Base-by-base conservation (phyloP, 2,797 vertebrate species). In the Chelmon rostratus region DNA sequence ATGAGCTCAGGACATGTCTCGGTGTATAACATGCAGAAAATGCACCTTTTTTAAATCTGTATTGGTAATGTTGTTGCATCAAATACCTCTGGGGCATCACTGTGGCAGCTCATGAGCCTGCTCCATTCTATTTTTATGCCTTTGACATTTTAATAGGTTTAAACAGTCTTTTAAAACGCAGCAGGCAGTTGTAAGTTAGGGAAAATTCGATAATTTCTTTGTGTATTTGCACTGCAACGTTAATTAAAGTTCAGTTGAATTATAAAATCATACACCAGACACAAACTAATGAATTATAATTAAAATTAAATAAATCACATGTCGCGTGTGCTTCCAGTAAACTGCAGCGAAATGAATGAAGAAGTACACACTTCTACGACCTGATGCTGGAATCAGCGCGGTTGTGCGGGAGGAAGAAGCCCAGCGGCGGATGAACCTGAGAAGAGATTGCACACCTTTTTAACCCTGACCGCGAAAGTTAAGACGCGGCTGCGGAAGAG, bases 201-300 rank as follows among this genome's bases (percentile, higher is more conserved):
- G 38, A 35, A 61, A 28, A 40, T 52, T 46, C 54, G 38, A 80
- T 50, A 12, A 56, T 71, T 37, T 70, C 46, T 71, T 35, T 63
- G n/a, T 61, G 47, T 38, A 40, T 69, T 79, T 57, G 69, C 38
- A 52, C 68, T 59, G 33, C 33, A 35, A 10, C 56, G 42, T 62
- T 64, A 85, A 78, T 82, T 83, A 61, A 61, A 66, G 59, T 76
- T 78, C 49, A 40, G 19, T 12, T 35, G 50, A 73, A 61, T 82
- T 54, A 72, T 72, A 52, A 65, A 73, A 69, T 49, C n/a, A 63
- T 16, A 59, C 59, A 40, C 2, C 44, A 78, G 59, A 47, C 52
- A 70, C 28, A 75, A 68, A 74, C 31, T 53, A 69, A 79, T 59
- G 46, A 63, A 61, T 53, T n/a, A n/a, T n/a, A n/a, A n/a, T n/a